Evolutionary conservation across 2,113 vertebrate genomes (phyloP).

Genomic region (Platycercus adscitus): DNA sequence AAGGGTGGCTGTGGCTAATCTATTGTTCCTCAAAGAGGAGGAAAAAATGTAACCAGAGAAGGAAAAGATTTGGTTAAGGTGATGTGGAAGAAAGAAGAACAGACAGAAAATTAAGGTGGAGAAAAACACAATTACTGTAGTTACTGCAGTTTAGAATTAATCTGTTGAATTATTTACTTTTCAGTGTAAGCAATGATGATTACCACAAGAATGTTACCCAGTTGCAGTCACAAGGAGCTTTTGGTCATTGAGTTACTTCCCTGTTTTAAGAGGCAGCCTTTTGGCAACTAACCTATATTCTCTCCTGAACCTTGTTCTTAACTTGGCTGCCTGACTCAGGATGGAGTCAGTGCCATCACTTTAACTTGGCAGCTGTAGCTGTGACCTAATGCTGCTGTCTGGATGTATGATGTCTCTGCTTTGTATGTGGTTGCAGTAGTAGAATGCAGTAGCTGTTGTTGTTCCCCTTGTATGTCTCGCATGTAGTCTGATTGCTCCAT

Average conservation of each 20-base stretch:
- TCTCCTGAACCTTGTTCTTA: background rate
- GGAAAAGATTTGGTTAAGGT: background rate
- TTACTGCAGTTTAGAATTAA: background rate
- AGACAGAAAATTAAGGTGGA: background rate
- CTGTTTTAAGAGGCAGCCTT: background rate
- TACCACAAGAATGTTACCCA: background rate
- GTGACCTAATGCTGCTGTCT: background rate
- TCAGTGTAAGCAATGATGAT: background rate
- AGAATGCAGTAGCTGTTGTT: background rate
- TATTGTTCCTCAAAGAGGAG: background rate
- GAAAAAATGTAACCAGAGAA: background rate
- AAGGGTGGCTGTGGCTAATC: background rate
- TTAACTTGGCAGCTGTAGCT: rapidly evolving
- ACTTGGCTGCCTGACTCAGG: background rate
- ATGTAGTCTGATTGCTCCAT: background rate
- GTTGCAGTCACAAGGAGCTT: background rate
- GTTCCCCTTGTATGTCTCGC: background rate
- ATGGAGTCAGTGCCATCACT: background rate
- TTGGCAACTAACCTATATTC: background rate
- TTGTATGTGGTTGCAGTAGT: background rate
- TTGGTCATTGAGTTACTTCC: background rate
- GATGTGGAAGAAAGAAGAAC: background rate
- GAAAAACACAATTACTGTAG: background rate
- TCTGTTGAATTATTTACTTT: background rate
- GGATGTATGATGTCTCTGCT: background rate